Conservation (phyloP, 2,113 vertebrate genomes). For the Calonectris borealis region DNA sequence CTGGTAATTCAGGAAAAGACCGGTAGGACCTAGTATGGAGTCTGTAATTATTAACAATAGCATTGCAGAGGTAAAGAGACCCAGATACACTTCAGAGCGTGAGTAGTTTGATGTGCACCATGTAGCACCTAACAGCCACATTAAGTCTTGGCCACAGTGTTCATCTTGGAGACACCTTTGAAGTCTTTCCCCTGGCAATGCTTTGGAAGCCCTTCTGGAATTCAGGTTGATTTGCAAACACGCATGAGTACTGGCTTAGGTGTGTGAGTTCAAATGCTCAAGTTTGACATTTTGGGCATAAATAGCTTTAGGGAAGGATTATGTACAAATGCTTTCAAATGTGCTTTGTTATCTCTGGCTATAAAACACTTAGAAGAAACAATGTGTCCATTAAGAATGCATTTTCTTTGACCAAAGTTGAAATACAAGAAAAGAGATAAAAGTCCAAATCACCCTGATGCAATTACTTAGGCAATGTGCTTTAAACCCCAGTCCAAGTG, state of each 20-base stretch:
- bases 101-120: not conserved
- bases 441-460: not conserved
- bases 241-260: not conserved
- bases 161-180: not conserved
- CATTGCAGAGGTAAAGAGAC: not conserved
- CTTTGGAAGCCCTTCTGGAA: not conserved
- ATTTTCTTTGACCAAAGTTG: not conserved
- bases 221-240: not conserved
- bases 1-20: not conserved
- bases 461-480: not conserved
- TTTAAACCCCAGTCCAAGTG: not conserved
- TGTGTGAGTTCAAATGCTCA: not conserved
- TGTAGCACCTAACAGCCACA: not conserved
- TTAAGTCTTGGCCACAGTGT: rapidly evolving
- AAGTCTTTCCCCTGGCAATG: rapidly evolving
- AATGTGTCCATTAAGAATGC: not conserved
- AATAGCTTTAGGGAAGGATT: not conserved
- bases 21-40: not conserved
- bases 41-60: not conserved
- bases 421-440: not conserved
- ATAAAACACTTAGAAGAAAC: not conserved
- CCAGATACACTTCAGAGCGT: rapidly evolving
- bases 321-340: not conserved
- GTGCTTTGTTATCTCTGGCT: not conserved
- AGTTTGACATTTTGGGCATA: not conserved